Conservation (phyloP, 2,113 vertebrate genomes). For the Peromyscus maniculatus region DNA sequence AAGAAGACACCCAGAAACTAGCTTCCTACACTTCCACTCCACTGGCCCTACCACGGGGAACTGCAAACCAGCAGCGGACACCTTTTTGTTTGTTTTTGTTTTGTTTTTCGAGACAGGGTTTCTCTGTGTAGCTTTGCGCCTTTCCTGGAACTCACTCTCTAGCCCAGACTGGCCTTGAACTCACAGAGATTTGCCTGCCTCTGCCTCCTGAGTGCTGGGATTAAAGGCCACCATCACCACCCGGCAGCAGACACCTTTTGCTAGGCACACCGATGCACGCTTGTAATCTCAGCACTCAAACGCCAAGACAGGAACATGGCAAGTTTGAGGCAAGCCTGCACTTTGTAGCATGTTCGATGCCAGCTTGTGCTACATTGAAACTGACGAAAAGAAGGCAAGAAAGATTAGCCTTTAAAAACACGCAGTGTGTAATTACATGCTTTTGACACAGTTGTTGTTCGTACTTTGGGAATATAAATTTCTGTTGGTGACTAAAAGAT, state of each 20-base stretch:
- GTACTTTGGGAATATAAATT: background rate
- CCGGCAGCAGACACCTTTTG: background rate
- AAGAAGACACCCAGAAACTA: background rate
- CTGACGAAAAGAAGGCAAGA: background rate
- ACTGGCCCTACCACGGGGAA: too few species aligned
- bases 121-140: too few species aligned
- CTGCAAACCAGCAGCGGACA: background rate
- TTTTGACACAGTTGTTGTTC: background rate
- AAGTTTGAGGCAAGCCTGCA: background rate
- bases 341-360: background rate
- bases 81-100: background rate
- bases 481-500: background rate
- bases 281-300: background rate
- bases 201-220: too few species aligned
- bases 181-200: too few species aligned
- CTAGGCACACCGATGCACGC: background rate
- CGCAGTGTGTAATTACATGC: background rate
- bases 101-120: too few species aligned
- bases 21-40: accelerated
- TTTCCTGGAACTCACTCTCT: too few species aligned
- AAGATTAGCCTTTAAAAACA: background rate
- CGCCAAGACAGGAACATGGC: too few species aligned
- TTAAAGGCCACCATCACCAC: too few species aligned
- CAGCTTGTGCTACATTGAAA: background rate
- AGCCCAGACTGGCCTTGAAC: too few species aligned